phyloP scores from a whole-genome alignment of 2,888 invertebrate genomes.

The Synergus itoensis region DNA sequence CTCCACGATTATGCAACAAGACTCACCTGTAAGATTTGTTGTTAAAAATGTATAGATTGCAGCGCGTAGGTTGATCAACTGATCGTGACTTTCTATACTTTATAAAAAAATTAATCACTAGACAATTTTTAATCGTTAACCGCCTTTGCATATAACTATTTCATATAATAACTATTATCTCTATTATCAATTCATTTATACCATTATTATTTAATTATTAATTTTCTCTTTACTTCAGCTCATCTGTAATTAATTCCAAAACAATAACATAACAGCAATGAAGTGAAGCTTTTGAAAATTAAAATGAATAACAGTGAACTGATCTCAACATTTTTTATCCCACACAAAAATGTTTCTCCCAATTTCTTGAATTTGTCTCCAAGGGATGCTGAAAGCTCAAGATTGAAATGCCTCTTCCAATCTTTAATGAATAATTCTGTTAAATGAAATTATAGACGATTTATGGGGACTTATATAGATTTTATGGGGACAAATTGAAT shows the following conservation, averaged over 20 bases:
- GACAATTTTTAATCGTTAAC: not conserved
- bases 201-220: too few relatives aligned
- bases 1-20: slow-evolving; percentile 54
- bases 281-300: too few relatives aligned
- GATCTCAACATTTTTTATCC: not conserved
- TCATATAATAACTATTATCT: not conserved
- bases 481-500: not conserved
- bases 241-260: too few relatives aligned
- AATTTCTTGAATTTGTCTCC: not conserved
- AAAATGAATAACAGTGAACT: not conserved
- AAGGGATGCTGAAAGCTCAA: not conserved
- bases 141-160: not conserved
- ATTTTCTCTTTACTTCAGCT: too few relatives aligned
- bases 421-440: not conserved
- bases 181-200: not conserved
- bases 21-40: slow-evolving; percentile 52
- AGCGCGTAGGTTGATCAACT: slow-evolving; percentile 49
- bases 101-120: not conserved
- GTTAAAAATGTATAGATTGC: slow-evolving; percentile 46
- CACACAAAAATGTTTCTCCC: not conserved
- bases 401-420: not conserved
- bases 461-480: too few relatives aligned
- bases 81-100: slow-evolving; percentile 39
- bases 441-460: not conserved
- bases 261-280: too few relatives aligned